A percentile compares a stretch with the other conserved stretches of the same genome.
These are phyloP conservation scores for Trachymyrmex cornetzi DNA, from an alignment of 1,140 invertebrate species.

Conservation along the genomic window DNA sequence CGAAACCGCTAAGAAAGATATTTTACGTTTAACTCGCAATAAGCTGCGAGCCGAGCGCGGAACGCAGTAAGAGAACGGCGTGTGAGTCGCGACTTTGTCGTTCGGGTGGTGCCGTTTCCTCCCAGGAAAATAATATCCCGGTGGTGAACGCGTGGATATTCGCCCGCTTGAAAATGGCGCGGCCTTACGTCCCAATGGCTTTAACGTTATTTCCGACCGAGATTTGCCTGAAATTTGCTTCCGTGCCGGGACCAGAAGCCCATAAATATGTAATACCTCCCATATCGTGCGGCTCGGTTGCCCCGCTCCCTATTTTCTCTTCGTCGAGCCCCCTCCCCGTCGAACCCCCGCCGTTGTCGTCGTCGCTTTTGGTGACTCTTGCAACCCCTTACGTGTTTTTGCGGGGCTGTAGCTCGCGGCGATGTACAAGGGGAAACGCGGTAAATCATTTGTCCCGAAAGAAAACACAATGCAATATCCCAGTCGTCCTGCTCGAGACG, in stretches of 20 bases:
- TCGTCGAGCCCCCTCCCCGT: constrained; percentile 3
- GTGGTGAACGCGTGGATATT: constrained; percentile 49
- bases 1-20: constrained; percentile 29
- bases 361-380: constrained; percentile 66
- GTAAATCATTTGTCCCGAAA: constrained; percentile 86
- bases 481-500: constrained; percentile 74
- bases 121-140: constrained; percentile 71
- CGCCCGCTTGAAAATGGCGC: constrained; percentile 66
- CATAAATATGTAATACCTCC: constrained; percentile 87
- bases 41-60: constrained; percentile 24
- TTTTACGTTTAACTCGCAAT: constrained; percentile 63
- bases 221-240: constrained; percentile 86
- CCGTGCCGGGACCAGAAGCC: constrained; percentile 83
- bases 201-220: constrained; percentile 83
- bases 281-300: constrained; percentile 78
- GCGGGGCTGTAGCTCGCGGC: constrained; percentile 78
- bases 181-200: constrained; percentile 81
- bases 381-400: constrained; percentile 84
- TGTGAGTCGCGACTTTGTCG: neutral
- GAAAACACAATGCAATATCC: constrained; percentile 85
- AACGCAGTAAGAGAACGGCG: constrained; percentile 28
- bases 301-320: constrained; percentile 53
- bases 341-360: constrained; percentile 53
- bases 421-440: constrained; percentile 79
- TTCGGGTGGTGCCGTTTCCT: constrained; percentile 34